phyloP scores from a whole-genome alignment of 2,888 invertebrate species.

The Leptinotarsa haldemani region DNA sequence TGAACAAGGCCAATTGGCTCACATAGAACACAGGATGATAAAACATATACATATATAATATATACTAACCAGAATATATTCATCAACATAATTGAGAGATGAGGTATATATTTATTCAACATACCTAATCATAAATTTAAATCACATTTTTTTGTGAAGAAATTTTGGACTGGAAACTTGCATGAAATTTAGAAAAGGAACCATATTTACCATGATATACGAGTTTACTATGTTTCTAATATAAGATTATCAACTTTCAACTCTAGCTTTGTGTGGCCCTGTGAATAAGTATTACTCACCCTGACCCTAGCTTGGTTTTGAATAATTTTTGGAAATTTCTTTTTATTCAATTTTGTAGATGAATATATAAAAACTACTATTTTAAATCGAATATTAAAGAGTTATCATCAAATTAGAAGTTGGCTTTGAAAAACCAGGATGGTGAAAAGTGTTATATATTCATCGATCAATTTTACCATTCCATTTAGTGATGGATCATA shows the following conservation, averaged over 20 bases:
- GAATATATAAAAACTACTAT: neutral
- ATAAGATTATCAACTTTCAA: too few relatives aligned
- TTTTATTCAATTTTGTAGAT: neutral
- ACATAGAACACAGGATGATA: slow-evolving; percentile 2
- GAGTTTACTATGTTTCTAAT: too few relatives aligned
- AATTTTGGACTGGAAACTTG: neutral
- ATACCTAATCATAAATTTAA: neutral
- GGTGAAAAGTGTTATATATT: neutral
- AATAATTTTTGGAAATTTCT: neutral
- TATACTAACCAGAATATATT: slow-evolving; percentile 9
- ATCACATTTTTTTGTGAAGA: neutral
- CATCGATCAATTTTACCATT: neutral
- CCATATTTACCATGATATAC: neutral
- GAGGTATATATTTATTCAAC: neutral
- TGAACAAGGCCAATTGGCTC: slow-evolving; percentile 10
- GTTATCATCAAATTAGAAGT: neutral
- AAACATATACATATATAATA: slow-evolving; percentile 9
- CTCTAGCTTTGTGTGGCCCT: neutral
- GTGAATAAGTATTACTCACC: neutral
- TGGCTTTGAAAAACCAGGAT: too few relatives aligned
- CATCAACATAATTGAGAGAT: neutral
- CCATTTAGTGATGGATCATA: neutral
- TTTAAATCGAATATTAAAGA: neutral
- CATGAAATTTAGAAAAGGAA: neutral
- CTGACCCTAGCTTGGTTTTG: neutral